Base-by-base conservation (phyloP, 2,113 vertebrate genomes). In the Hiodon tergisus region DNA sequence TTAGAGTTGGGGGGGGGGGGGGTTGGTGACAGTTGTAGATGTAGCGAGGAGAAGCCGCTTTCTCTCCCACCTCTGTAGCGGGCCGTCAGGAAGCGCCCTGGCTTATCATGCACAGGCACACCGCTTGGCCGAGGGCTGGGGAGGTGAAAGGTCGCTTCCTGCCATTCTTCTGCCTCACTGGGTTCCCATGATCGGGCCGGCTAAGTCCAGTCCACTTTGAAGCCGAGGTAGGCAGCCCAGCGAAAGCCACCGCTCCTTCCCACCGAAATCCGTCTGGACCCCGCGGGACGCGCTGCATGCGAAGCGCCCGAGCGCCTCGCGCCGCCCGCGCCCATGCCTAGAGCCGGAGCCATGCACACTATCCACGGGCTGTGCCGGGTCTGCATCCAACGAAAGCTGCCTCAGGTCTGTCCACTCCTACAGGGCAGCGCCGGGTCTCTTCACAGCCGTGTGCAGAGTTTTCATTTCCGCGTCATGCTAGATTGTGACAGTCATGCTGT, bases 61-160 rank as follows among this genome's bases (percentile, higher is more conserved):
- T 87, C 79, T 74, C 88, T 88, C 89, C 89, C 89, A 88, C 72
- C 85, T 88, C 83, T 52, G 76, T 85, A 48, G 53, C 58, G 82
- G 87, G 88, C 83, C 87, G 76, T 90, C 94, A 94, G 94, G 94
- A 95, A 95, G 86, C 91, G 83, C 87, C 90, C 84, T 67, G 86
- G 88, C 94, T 95, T 95, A 95, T 95, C 94, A 80, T 88, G 75
- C 76, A 83, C 88, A 88, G 85, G 89, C 93, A 94, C 80, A 84
- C 90, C 83, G 90, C 81, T 2, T 88, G 91, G 89, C 67, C 89
- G 87, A 88, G 89, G 86, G 61, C 69, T 67, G 80, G 82, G 83
- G 78, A 81, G 83, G 91, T 91, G 91, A 92, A 89, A 94, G 92
- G 93, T 91, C 88, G 90, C 87, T 95, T 95, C 94, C 94, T 94